Base-by-base conservation (phyloP, 2,888 invertebrate species). In the Leistus spinibarbis region DNA sequence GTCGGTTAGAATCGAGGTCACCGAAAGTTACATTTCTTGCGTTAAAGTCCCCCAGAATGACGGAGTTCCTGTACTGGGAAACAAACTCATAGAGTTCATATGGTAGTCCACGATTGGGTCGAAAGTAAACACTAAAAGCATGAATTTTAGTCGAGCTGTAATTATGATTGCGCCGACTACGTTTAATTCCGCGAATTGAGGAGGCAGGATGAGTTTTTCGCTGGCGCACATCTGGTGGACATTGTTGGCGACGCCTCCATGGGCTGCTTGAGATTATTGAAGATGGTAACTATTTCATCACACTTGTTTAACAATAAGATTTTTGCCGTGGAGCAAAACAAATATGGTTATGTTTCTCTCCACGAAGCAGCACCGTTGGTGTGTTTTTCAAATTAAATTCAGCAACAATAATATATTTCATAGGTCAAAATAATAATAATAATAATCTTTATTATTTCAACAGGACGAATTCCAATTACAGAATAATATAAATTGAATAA, bases 1-100 rank as follows among this genome's bases (percentile, higher is more conserved):
- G 65, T 2, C 9, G 20, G 69, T 76, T 76, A 13, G 54, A 63
- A n/a, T 16, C 9, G 22, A 27, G 22, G 67, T 76, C 74, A 13
- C 70, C 63, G 24, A 74, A 75, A 10, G 62, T 19, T 10, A 17
- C 60, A 53, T 64, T 64, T 1, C 73, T 40, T 9, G 76, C 71
- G 54, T 77, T 76, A 20, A 76, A 64, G 53, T 77, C 76, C 0
- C 77, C 77, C 0, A 77, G 10, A n/a, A 77, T 3, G 13, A 77
- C 60, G n/a, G 73, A 20, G 17, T 57, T 17, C 10, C 19, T 16
- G 1, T 56, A 20, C 7, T 20, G 10, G 4, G 40, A 54, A 2
- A 24, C 72, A 53, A 69, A 76, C 2, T 3, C 7, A 19, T 76
- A 16, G 20, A 77, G 9, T 13, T 76, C 56, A 0, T 16, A 7